phyloP scores from a whole-genome alignment of 2,113 vertebrate genomes.

The Hylia prasina region DNA sequence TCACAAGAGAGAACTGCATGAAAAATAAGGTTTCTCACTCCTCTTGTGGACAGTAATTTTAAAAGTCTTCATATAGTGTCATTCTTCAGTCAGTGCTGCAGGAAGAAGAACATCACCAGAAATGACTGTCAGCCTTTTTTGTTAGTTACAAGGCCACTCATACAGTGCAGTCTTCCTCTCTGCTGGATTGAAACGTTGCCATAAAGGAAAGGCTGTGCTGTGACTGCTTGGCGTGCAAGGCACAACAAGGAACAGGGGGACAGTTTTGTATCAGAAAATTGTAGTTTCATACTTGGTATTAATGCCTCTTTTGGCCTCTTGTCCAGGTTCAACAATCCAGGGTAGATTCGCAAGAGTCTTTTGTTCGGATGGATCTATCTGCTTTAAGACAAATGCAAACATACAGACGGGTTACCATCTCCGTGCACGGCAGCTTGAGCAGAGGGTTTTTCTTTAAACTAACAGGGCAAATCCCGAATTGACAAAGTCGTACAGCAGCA shows the following conservation, averaged over 20 bases:
- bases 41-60: conserved; percentile 77
- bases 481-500: neutral
- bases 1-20: conserved; percentile 65
- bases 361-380: conserved; percentile 99
- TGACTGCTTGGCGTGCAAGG: conserved; percentile 84
- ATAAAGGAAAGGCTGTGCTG: conserved; percentile 84
- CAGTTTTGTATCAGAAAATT: conserved; percentile 96
- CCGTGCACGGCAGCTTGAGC: neutral
- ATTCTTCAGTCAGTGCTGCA: conserved; percentile 79
- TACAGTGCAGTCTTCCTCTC: conserved; percentile 81
- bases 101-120: conserved; percentile 79
- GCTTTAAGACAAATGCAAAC: conserved; percentile 73
- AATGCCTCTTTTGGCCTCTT: conserved; percentile 98
- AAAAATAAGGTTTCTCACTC: conserved; percentile 65
- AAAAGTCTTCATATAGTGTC: conserved; percentile 78
- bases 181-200: conserved; percentile 79
- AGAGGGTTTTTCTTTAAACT: neutral
- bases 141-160: conserved; percentile 84
- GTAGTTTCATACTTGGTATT: conserved; percentile 99
- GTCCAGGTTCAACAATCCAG: conserved; percentile 99
- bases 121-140: conserved; percentile 84
- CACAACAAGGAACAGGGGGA: conserved; percentile 89
- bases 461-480: neutral
- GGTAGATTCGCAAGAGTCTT: conserved; percentile 97
- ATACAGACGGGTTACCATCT: neutral